Base-by-base conservation (phyloP, 2,113 vertebrate genomes). In the Perognathus longimembris region DNA sequence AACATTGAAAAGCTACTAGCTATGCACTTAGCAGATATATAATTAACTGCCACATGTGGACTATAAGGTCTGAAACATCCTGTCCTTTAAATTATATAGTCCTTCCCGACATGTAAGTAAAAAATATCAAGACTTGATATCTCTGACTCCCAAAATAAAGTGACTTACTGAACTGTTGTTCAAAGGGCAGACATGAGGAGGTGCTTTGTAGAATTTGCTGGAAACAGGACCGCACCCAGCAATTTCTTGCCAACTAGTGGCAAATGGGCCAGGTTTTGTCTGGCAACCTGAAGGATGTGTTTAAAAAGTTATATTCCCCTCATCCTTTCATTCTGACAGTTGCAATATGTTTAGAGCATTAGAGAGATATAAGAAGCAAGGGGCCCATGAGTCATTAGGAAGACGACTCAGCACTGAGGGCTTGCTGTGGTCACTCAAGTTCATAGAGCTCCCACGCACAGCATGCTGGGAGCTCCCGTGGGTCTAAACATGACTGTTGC, bases 301-400 rank as follows among this genome's bases (percentile, higher is more conserved):
- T 86, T 89, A 85, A 85, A 83, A 45, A 50, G 24, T 38, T 30
- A 57, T 91, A 93, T 92, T 93, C 38, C 20, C 12, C 73, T 75
- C 67, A 26, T 36, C n/a, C 10, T 74, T 61, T 90, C 11, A 17
- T 69, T 83, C 95, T 94, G 42, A 20, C 24, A 75, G 42, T 45
- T 73, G 20, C 18, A 22, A 21, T 34, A 50, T 74, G 64, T 38
- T 32, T 76, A 63, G 3, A 92, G 66, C 70, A 61, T 36, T 34
- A 70, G 73, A 67, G 63, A 76, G 30, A 70, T 22, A 59, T 4
- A 9, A 26, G 9, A 18, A 61, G 20, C 7, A 61, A 61, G 6
- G 20, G 26, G 36, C 3, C 3, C 7, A 54, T 54, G 11, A 54
- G 50, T 54, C 50, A 54, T 54, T 54, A 54, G 12, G 18, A 63